Conservation (phyloP, 2,888 invertebrate species). For the Amiota communis region DNA sequence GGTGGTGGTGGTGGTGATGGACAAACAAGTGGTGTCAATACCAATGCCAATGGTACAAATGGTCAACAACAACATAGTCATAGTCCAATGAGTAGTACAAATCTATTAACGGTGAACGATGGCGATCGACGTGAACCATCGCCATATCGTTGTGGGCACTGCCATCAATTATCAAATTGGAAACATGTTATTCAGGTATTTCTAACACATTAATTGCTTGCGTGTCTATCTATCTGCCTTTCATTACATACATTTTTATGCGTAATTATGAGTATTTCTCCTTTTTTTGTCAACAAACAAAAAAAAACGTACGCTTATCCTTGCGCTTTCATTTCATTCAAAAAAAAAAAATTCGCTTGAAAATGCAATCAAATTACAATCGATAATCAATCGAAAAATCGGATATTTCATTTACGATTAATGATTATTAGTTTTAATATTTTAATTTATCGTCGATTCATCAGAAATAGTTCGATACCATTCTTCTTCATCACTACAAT, state of each 20-base stretch:
- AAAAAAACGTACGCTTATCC: constrained; percentile 1
- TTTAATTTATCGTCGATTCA: too few species aligned
- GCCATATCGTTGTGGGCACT: constrained; percentile 84
- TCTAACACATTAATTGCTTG: constrained; percentile 44
- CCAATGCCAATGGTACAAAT: background rate
- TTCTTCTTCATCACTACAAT: too few species aligned
- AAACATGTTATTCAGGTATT: constrained; percentile 89
- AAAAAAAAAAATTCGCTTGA: too few species aligned
- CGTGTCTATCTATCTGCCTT: constrained; percentile 21
- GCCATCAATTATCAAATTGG: constrained; percentile 88
- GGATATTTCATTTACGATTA: too few species aligned
- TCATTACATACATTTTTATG: constrained; percentile 7
- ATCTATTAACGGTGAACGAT: constrained; percentile 68
- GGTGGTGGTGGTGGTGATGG: background rate
- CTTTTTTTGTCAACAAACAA: constrained; percentile 45
- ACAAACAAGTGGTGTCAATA: background rate
- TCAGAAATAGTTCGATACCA: too few species aligned
- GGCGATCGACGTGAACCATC: constrained; percentile 75
- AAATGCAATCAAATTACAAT: too few species aligned
- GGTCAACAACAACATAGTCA: constrained; percentile 47
- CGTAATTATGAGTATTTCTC: constrained; percentile 32
- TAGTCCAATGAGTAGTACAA: constrained; percentile 58
- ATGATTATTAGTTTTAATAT: too few species aligned
- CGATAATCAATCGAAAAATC: too few species aligned
- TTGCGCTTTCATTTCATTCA: too few species aligned